Percentiles rank a stretch among this genome's conserved stretches.
phyloP scores from a whole-genome alignment of 2,888 invertebrate species.

The Bunonema sp. region DNA sequence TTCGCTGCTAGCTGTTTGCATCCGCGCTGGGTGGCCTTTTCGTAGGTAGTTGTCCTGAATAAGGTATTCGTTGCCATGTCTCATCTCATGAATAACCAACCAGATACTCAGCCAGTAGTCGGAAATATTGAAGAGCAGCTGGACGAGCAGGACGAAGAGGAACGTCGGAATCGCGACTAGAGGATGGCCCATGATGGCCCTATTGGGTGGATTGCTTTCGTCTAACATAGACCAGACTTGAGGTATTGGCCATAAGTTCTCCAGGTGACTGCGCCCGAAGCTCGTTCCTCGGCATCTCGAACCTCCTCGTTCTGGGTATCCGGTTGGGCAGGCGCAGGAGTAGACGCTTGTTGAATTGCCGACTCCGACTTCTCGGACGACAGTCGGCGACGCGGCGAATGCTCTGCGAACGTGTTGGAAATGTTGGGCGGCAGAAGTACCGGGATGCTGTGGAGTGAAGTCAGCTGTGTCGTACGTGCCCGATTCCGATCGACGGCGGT shows the following conservation, averaged over 20 bases:
- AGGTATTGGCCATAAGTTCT: slow-evolving; percentile 60
- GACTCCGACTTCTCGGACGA: slow-evolving; percentile 1
- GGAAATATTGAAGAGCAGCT: slow-evolving; percentile 58
- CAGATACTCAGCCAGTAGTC: slow-evolving; percentile 67
- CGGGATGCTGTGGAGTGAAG: no score
- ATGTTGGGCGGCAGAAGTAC: no score
- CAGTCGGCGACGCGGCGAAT: slow-evolving; percentile 40
- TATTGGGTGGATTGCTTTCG: no score
- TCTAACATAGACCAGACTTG: no score
- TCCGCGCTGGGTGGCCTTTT: slow-evolving; percentile 2
- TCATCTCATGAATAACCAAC: slow-evolving; percentile 47
- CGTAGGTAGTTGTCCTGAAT: slow-evolving; percentile 10
- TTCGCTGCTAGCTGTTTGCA: no score
- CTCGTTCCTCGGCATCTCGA: slow-evolving; percentile 9
- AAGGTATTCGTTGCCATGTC: no score
- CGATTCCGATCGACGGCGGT: no score
- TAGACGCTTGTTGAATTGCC: not conserved
- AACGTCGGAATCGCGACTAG: slow-evolving; percentile 50
- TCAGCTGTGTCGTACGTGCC: no score
- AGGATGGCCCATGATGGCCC: no score
- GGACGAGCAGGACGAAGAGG: slow-evolving; percentile 56
- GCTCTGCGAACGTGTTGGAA: no score
- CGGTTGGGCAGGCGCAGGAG: not conserved
- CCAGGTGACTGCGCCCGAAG: slow-evolving; percentile 46
- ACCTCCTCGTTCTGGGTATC: not conserved